Evolutionary conservation across 2,113 vertebrate genomes (phyloP).

Genomic region (Sphyrna mokarran): DNA sequence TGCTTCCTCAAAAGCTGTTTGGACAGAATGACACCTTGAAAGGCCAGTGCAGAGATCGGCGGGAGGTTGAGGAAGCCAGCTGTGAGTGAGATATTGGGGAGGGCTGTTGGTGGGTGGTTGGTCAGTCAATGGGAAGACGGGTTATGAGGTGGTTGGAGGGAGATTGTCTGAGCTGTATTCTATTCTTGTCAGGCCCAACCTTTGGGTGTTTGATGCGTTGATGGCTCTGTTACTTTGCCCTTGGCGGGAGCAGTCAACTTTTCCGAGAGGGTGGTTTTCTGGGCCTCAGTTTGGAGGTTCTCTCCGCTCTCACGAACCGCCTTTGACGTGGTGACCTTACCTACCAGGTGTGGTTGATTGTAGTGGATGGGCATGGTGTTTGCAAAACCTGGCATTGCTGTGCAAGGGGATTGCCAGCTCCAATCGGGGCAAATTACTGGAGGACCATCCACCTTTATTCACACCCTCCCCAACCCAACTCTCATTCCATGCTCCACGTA

Average conservation of each 20-base stretch:
- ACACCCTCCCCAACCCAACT: neutral
- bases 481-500: neutral
- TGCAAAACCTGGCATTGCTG: neutral
- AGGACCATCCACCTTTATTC: neutral
- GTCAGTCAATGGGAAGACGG: too few species aligned
- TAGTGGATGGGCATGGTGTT: neutral
- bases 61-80: neutral
- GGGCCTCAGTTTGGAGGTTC: neutral
- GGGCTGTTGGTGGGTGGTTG: neutral
- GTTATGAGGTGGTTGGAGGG: neutral
- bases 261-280: neutral
- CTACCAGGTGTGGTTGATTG: neutral
- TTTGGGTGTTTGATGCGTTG: neutral
- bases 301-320: too few species aligned
- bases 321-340: neutral
- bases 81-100: neutral
- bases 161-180: neutral
- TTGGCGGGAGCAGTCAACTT: neutral
- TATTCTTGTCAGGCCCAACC: too few species aligned
- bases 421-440: neutral
- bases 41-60: neutral
- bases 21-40: neutral
- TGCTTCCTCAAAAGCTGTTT: neutral
- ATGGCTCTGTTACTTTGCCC: neutral
- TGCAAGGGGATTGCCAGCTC: neutral